These are phyloP conservation scores for Bucco capensis DNA, from an alignment of 2,113 vertebrate species.

Conservation along the genomic window DNA sequence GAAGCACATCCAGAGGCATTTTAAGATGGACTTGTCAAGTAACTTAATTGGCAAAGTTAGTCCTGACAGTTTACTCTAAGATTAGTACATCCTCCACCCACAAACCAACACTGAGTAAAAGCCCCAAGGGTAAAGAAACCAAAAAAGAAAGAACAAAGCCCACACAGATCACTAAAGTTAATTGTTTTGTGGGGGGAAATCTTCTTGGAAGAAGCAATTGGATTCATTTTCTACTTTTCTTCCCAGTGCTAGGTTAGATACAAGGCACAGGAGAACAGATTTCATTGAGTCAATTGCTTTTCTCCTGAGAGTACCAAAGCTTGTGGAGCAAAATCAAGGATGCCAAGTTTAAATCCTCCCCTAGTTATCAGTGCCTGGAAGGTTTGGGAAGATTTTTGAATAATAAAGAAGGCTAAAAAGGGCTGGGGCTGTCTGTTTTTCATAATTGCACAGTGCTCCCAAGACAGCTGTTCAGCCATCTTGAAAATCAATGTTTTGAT, in stretches of 20 bases:
- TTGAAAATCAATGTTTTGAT: constrained; percentile 83
- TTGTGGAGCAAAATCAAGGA: neutral
- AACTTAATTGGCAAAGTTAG: neutral
- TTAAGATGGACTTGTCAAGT: neutral
- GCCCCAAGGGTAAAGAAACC: neutral
- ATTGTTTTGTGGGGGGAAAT: neutral
- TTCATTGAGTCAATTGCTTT: neutral
- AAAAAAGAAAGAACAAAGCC: constrained; percentile 9
- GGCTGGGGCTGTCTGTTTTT: constrained; percentile 74
- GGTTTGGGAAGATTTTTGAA: constrained; percentile 35
- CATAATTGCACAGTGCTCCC: constrained; percentile 72
- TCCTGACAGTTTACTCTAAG: neutral
- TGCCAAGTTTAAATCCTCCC: neutral
- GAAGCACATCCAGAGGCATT: neutral
- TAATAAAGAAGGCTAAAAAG: constrained; percentile 48
- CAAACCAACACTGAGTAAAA: neutral
- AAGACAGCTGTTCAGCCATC: constrained; percentile 75
- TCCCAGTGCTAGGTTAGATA: accelerated
- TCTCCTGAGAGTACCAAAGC: neutral
- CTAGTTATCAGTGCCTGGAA: constrained; percentile 52
- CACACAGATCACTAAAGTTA: accelerated
- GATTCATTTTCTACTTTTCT: neutral
- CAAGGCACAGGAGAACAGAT: neutral
- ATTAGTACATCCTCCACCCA: neutral
- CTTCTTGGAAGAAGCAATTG: neutral